phyloP scores from a whole-genome alignment of 2,797 vertebrate genomes.

The Malurus splendens region DNA sequence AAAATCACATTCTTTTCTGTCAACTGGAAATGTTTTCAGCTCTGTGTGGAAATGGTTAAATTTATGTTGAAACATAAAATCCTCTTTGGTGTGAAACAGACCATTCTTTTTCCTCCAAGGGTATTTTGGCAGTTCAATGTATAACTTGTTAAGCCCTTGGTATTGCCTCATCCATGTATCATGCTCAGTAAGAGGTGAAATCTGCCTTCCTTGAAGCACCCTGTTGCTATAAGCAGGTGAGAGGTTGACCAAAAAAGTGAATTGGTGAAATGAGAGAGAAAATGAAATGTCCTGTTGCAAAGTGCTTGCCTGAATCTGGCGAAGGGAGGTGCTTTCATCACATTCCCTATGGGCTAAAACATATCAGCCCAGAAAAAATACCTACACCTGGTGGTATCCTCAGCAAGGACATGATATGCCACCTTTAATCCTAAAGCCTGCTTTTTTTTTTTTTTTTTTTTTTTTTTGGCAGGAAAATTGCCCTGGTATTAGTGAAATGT shows the following conservation, averaged over 20 bases:
- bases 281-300: background rate
- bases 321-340: background rate
- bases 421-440: background rate
- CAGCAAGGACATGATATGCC: background rate
- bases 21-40: background rate
- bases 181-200: background rate
- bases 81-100: background rate
- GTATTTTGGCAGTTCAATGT: background rate
- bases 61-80: background rate
- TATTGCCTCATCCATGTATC: background rate
- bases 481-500: background rate
- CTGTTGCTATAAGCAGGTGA: background rate
- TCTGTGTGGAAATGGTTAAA: background rate
- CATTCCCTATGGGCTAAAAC: background rate
- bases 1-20: background rate
- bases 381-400: fast-evolving
- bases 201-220: background rate
- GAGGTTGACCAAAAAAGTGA: background rate
- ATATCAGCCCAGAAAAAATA: background rate
- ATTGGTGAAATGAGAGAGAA: background rate
- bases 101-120: background rate
- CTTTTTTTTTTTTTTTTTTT: background rate
- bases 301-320: background rate
- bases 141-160: background rate
- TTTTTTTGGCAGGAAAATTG: background rate